Evolutionary conservation across 2,888 invertebrate genomes (phyloP), one percentile per base, ranked within the genome.

Genomic region (Acheta domesticus): DNA sequence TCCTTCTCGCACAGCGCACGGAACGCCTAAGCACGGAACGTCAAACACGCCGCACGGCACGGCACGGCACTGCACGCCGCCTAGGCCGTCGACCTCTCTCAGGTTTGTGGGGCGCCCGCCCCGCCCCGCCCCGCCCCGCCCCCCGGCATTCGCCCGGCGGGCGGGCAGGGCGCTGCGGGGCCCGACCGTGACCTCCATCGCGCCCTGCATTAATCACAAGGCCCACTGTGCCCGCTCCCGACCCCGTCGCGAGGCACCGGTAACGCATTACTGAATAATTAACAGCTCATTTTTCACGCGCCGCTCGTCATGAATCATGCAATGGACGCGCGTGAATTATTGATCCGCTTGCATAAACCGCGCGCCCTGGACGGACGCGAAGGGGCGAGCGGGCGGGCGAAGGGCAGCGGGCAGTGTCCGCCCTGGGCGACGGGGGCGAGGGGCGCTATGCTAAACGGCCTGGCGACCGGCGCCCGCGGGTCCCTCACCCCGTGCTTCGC

Each of bases 111-210:
- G 36, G 36, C 36, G 36, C 36, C 36, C 36, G 36, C 36, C 5
- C 36, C n/a, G n/a, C n/a, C n/a, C 36, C 36, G 36, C 36, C 1
- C 36, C 5, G 1, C 36, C 36, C 36, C 36, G 5, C 36, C 36
- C 36, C 36, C 8, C 36, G 5, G 5, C 36, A 36, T 36, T 36
- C 8, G 4, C 36, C 36, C 36, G 8, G 36, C 5, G 36, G 36
- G 8, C 5, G 36, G 8, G 36, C 36, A 5, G 36, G 36, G 5
- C 36, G 36, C 36, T 36, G 36, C 36, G 36, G n/a, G 62, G 62
- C n/a, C 62, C n/a, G 62, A 62, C 62, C 62, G 62, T 62, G 62
- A n/a, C 62, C 62, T 62, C 62, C 62, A n/a, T 62, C 62, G n/a
- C 62, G 62, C 62, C 62, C 62, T 62, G 16, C n/a, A 62, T 62